A percentile compares a stretch with the other conserved stretches of the same genome.
Conservation (phyloP, 2,113 vertebrate species). For the Okapia johnstoni region DNA sequence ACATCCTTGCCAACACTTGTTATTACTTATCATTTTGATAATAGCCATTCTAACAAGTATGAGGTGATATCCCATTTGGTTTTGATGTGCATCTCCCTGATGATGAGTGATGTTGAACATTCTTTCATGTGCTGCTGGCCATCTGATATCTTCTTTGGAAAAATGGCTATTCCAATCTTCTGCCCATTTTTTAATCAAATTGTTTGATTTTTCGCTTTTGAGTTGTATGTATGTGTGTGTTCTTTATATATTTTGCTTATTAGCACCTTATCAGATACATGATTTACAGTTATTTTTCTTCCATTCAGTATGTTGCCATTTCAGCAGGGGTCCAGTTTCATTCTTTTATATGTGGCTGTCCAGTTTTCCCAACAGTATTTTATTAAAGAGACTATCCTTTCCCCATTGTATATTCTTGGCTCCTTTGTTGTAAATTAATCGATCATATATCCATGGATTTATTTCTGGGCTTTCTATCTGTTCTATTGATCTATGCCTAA, state of each 20-base stretch:
- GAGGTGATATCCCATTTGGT: not conserved
- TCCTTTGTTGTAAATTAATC: not conserved
- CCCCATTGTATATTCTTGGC: not conserved
- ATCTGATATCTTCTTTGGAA: not conserved
- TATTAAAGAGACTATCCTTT: not conserved
- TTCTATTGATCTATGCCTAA: not conserved
- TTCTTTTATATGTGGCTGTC: not conserved
- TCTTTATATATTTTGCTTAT: not conserved
- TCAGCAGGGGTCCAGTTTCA: not conserved
- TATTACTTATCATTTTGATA: not conserved
- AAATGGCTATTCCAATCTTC: not conserved
- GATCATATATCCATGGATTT: not conserved
- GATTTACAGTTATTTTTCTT: not conserved
- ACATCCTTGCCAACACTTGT: not conserved
- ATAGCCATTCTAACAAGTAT: not conserved
- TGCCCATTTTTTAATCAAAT: not conserved
- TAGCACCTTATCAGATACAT: not conserved
- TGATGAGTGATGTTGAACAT: not conserved
- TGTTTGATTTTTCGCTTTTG: not conserved
- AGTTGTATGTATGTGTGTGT: not conserved
- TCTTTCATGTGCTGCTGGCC: not conserved
- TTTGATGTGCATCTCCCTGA: not conserved
- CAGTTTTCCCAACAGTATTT: not conserved
- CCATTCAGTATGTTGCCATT: not conserved
- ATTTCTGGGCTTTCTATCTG: not conserved